Evolutionary conservation across 2,113 vertebrate species (phyloP), one percentile per base, ranked within the genome.

Genomic region (Uria lomvia): DNA sequence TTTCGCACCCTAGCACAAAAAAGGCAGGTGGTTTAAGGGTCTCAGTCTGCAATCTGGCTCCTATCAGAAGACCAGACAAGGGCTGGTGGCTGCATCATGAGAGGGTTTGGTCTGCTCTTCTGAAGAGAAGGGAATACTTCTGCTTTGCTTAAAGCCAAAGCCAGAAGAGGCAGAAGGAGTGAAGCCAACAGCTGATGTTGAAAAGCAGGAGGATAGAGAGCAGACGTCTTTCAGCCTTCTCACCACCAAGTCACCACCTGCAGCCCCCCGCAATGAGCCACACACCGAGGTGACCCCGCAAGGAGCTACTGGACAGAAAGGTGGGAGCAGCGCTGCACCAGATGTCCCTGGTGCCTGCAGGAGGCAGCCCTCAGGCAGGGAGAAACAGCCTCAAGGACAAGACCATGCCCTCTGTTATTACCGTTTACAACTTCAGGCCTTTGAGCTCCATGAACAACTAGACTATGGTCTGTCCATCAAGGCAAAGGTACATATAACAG

Each of bases 211-310:
- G 27, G 29, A 53, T 65, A 38, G 13, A 84, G 47, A 71, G 45
- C 27, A 53, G 50, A 9, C 8, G 5, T 27, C 38, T 65, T 75
- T 66, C 74, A 56, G 32, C 60, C n/a, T 40, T 40, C 40, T 2
- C 7, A 23, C 8, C 43, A 36, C 50, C 2, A 1, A 24, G 24
- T 5, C 11, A 27, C 27, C 4, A 1, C 9, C 34, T 3, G 8
- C 67, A 86, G 63, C 47, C n/a, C 2, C 32, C 7, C 1, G 2
- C 47, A 32, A 68, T 0, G 0, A 92, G 67, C 27, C 0, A 1
- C 4, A 32, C 56, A 16, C 5, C 2, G 6, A 3, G 0, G 3
- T 5, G 18, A 58, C 21, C 20, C 34, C 1, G 0, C 0, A 0
- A 38, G 53, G 43, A 86, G 50, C 23, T 1, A 4, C 65, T 15